A percentile compares a stretch with the other conserved stretches of the same genome.
phyloP scores from a whole-genome alignment of 2,888 invertebrate genomes.

The Eupelmus urozonus region DNA sequence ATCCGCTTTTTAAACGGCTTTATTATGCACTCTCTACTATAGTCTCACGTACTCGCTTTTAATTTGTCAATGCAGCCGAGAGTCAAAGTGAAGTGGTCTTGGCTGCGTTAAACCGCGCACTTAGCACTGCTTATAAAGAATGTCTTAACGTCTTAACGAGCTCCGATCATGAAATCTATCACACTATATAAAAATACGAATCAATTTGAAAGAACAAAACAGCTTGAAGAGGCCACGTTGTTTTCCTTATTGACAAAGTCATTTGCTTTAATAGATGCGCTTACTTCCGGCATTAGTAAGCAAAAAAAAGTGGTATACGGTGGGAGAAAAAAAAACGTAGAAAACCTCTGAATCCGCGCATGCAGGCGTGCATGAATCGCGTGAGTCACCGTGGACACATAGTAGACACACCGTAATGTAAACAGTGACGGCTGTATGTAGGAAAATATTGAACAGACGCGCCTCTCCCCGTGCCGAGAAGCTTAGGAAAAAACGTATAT shows the following conservation, averaged over 20 bases:
- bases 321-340: conserved; percentile 16
- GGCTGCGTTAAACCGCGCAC: background rate
- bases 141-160: too few species aligned
- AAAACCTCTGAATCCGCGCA: conserved; percentile 20
- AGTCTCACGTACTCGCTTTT: conserved; percentile 28
- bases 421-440: conserved; percentile 36
- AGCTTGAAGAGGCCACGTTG: background rate
- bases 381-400: conserved; percentile 25
- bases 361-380: background rate
- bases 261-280: conserved; percentile 16
- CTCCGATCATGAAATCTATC: too few species aligned
- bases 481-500: background rate
- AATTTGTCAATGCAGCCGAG: conserved; percentile 35
- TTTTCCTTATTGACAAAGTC: conserved; percentile 24
- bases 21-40: conserved; percentile 29
- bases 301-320: conserved; percentile 2
- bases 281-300: conserved; percentile 48
- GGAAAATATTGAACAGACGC: conserved; percentile 43
- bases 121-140: too few species aligned
- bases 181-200: too few species aligned
- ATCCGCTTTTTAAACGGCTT: background rate
- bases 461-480: background rate
- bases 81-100: conserved; percentile 41
- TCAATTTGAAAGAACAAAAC: too few species aligned
- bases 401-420: conserved; percentile 22